Conservation (phyloP, 2,797 vertebrate species). For the Amniataba percoides region DNA sequence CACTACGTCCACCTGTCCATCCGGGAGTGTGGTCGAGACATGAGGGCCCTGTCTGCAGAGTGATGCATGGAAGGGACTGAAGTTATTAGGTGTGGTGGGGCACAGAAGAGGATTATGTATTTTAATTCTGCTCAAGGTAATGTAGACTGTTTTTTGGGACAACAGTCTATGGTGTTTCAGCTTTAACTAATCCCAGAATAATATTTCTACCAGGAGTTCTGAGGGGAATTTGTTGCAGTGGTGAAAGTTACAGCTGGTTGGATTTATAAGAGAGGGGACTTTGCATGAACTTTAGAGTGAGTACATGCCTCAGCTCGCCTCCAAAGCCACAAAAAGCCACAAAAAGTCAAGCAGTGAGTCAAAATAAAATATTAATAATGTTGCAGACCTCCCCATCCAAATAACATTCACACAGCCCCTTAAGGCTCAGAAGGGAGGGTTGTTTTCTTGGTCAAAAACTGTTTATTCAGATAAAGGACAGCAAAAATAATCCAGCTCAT, state of each 20-base stretch:
- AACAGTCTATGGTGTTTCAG: background rate
- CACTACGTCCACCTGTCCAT: constrained; percentile 67
- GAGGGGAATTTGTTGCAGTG: background rate
- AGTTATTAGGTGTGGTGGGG: background rate
- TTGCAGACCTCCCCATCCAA: background rate
- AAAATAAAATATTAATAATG: background rate
- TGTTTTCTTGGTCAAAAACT: background rate
- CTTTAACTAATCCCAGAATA: background rate
- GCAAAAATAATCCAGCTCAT: constrained; percentile 9
- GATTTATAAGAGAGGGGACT: background rate
- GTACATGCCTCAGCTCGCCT: no score
- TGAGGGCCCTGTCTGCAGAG: constrained; percentile 47
- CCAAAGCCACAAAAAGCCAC: no score
- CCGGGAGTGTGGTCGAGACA: constrained; percentile 63
- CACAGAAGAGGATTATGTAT: background rate
- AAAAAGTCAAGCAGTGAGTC: no score
- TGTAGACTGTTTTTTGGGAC: background rate
- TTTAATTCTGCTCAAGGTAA: background rate
- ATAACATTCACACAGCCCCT: background rate
- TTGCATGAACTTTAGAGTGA: no score
- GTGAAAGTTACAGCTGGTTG: no score
- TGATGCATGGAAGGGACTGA: background rate
- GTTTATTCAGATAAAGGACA: constrained; percentile 56
- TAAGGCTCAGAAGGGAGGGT: background rate
- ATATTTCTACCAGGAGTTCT: background rate